These are phyloP conservation scores for Heliconius congener DNA, from an alignment of 1,140 invertebrate genomes.

Conservation along the genomic window DNA sequence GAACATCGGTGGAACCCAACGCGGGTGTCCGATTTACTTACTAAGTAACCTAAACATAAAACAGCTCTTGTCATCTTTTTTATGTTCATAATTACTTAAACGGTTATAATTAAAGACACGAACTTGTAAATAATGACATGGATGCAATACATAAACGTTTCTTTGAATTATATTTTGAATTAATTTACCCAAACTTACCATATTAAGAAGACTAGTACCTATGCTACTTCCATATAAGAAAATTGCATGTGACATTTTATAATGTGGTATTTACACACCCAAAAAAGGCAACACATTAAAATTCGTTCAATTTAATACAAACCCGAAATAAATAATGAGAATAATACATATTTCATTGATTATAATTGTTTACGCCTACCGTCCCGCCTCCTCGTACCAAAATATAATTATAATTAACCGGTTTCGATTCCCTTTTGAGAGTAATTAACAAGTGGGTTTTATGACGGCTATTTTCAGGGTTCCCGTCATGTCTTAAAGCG, in stretches of 20 bases:
- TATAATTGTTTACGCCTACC: conserved; percentile 26
- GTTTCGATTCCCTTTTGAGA: conserved; percentile 13
- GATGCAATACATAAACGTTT: not conserved
- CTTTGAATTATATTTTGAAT: not conserved
- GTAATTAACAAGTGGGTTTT: conserved; percentile 19
- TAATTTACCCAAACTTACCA: not conserved
- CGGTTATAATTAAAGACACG: not conserved
- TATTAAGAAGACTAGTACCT: not conserved
- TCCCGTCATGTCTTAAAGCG: not conserved
- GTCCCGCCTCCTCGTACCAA: conserved; percentile 25
- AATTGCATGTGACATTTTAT: not conserved
- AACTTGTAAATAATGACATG: not conserved
- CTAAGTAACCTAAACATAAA: not conserved
- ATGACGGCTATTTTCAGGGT: conserved; percentile 7
- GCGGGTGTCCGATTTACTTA: not conserved
- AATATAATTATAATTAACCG: conserved; percentile 31
- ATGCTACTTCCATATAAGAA: not conserved
- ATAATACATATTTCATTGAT: conserved; percentile 28
- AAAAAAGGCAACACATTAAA: conserved; percentile 8
- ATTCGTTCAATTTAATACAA: conserved; percentile 16
- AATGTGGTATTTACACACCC: not conserved
- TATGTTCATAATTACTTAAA: not conserved
- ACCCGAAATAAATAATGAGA: conserved; percentile 19
- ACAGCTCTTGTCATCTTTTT: not conserved
- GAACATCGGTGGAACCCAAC: no score